phyloP scores from a whole-genome alignment of 2,888 invertebrate species.

The Phoenoteleia sp. region DNA sequence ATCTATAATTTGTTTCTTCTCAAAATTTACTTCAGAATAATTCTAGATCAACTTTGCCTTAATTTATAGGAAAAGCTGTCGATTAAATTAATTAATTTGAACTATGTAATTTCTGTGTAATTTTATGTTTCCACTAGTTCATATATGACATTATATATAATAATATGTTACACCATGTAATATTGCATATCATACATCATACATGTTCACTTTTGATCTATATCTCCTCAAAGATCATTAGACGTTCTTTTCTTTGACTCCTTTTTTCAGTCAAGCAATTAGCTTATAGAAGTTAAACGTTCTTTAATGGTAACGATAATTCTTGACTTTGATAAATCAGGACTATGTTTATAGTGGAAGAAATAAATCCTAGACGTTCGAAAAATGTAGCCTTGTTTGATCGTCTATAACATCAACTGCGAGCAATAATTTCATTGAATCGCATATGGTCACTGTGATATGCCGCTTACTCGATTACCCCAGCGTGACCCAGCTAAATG shows the following conservation, averaged over 20 bases:
- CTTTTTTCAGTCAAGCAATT: slow-evolving; percentile 10
- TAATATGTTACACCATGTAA: too few relatives aligned
- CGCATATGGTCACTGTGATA: slow-evolving; percentile 69
- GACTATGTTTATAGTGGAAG: slow-evolving; percentile 37
- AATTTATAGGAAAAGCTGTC: too few relatives aligned
- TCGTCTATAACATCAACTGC: slow-evolving; percentile 53
- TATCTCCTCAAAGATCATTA: not conserved
- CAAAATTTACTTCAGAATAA: too few relatives aligned
- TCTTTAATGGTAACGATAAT: slow-evolving; percentile 44
- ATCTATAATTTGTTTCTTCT: too few relatives aligned
- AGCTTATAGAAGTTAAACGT: slow-evolving; percentile 40
- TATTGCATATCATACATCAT: too few relatives aligned
- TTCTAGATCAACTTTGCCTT: too few relatives aligned
- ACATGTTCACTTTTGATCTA: not conserved
- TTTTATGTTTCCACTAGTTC: too few relatives aligned
- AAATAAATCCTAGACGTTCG: slow-evolving; percentile 55
- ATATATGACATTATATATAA: too few relatives aligned
- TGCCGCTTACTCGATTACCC: slow-evolving; percentile 72
- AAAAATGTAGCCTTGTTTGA: slow-evolving; percentile 68
- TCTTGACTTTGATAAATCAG: slow-evolving; percentile 66
- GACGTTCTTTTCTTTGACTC: not conserved
- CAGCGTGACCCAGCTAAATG: slow-evolving; percentile 63
- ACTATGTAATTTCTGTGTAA: too few relatives aligned
- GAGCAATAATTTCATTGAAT: slow-evolving; percentile 70
- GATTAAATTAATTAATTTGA: too few relatives aligned